A percentile compares a stretch with the other conserved stretches of the same genome.
Conservation (phyloP, 2,113 vertebrate genomes). For the Vireo altiloquus region DNA sequence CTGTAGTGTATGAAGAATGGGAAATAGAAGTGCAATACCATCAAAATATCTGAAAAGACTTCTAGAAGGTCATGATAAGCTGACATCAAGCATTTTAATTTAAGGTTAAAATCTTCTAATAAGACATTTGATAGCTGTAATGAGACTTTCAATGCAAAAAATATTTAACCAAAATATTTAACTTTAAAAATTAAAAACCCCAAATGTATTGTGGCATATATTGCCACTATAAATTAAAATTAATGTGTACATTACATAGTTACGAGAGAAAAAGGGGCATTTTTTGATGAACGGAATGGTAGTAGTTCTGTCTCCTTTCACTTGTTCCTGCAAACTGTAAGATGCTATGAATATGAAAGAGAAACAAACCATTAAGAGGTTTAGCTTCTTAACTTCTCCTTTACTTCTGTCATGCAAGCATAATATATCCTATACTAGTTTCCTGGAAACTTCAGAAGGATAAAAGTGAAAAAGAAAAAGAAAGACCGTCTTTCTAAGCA, state of each 20-base stretch:
- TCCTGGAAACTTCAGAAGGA: not conserved
- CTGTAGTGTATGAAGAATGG: not conserved
- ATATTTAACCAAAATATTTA: not conserved
- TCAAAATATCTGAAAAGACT: not conserved
- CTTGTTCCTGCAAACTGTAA: not conserved
- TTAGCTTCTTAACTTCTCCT: not conserved
- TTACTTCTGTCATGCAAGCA: not conserved
- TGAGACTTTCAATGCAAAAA: not conserved
- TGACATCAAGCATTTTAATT: not conserved
- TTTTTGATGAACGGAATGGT: not conserved
- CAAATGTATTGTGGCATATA: not conserved
- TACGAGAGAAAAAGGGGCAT: not conserved
- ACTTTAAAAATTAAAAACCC: not conserved
- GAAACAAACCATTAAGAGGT: not conserved
- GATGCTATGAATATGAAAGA: not conserved
- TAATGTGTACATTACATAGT: not conserved
- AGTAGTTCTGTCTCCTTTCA: not conserved
- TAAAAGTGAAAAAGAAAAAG: not conserved
- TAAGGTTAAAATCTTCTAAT: not conserved
- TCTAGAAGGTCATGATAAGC: not conserved
- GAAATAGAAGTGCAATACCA: not conserved
- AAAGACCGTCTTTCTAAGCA: not conserved
- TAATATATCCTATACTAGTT: not conserved
- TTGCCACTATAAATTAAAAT: not conserved
- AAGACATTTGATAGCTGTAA: not conserved